Base-by-base conservation (phyloP, 35 echinoderm and acorn worm genomes). In the Holothuria glaberrima region DNA sequence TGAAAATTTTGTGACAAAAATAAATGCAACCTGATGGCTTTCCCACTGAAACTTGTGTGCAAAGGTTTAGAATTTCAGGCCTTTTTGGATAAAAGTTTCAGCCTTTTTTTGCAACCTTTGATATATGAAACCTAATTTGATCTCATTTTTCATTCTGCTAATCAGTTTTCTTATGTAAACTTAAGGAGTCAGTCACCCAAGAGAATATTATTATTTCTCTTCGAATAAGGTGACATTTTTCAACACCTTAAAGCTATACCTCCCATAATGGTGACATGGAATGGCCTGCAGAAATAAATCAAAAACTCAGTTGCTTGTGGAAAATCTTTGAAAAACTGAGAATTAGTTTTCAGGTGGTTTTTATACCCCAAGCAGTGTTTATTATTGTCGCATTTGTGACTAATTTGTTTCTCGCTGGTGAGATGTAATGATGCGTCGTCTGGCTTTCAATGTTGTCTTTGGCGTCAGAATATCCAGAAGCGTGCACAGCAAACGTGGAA, bases 171-270 rank as follows among this genome's bases (percentile, higher is more conserved):
- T 78, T 21, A 25, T 48, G 74, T 78, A 48, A 45, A 48, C n/a
- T 50, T 78, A 41, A n/a, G 41, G 38, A 78, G 74, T 78, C 74
- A 78, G 38, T 78, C 74, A 78, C 74, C 74, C 74, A 48, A 48
- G 74, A 78, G 44, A 78, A 50, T 78, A 38, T 78, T 78, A 50
- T 78, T 18, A 18, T 78, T 78, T 48, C 35, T 24, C 46, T 33
- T n/a, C 25, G 12, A 21, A 36, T 4, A 22, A 21, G 21, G 50
- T 33, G 41, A 48, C 74, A 78, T 78, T 21, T 35, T 78, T 45
- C 74, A 78, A 35, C 50, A 24, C 18, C 74, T 78, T 29, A 27
- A 27, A 33, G 25, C 21, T 14, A 54, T 54, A 6, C 74, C 50
- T 78, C n/a, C 44, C 1, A 4, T 78, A 78, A 78, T 78, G 74